Conservation (phyloP, 1,140 invertebrate genomes). For the Nebria ingens region DNA sequence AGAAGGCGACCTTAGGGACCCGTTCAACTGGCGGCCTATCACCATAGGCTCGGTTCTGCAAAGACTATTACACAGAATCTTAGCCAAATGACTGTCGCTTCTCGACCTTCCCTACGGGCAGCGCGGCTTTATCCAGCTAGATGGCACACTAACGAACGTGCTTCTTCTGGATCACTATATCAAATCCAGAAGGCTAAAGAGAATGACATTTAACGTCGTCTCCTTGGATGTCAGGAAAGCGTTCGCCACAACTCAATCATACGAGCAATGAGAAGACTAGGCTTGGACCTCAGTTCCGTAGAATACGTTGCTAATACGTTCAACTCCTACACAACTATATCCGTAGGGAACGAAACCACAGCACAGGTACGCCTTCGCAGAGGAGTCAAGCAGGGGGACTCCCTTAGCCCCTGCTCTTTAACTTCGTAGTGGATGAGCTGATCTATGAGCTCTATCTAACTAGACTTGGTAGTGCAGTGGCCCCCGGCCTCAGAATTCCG, state of each 20-base stretch:
- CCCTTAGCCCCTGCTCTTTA: slow-evolving; percentile 37
- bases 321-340: slow-evolving; percentile 17
- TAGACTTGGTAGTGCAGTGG: not conserved
- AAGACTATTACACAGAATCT: slow-evolving; percentile 26
- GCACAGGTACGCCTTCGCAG: slow-evolving; percentile 18
- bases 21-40: slow-evolving; percentile 29
- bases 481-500: not conserved
- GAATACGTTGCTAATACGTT: slow-evolving; percentile 23
- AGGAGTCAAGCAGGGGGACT: slow-evolving; percentile 40
- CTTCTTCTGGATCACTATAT: slow-evolving; percentile 27
- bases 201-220: slow-evolving; percentile 26
- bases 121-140: slow-evolving; percentile 25
- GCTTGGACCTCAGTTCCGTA: slow-evolving; percentile 20
- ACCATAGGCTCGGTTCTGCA: slow-evolving; percentile 31
- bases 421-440: slow-evolving; percentile 32
- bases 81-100: slow-evolving; percentile 24
- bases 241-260: slow-evolving; percentile 27
- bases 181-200: slow-evolving; percentile 21
- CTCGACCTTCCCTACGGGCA: slow-evolving; percentile 23
- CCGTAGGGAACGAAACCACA: slow-evolving; percentile 15
- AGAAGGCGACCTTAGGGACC: slow-evolving; percentile 7
- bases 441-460: slow-evolving; percentile 13
- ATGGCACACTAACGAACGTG: slow-evolving; percentile 30
- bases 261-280: slow-evolving; percentile 16
- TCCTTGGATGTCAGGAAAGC: slow-evolving; percentile 28